These are phyloP conservation scores for Desmodus rotundus DNA, from an alignment of 2,113 vertebrate species.

Conservation along the genomic window DNA sequence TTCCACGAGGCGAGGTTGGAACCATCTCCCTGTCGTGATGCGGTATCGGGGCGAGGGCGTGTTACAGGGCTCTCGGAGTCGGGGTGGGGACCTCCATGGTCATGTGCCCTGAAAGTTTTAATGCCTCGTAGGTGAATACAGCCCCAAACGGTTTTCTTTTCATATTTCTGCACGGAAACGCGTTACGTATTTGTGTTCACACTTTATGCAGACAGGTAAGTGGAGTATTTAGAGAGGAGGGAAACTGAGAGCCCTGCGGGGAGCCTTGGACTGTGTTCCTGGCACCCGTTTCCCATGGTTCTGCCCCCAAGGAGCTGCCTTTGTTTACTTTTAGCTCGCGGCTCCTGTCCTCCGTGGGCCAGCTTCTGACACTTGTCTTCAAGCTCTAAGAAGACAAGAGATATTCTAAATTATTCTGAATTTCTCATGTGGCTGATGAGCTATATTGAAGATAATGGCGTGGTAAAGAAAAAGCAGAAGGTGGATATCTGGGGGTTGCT, in stretches of 20 bases:
- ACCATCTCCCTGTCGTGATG: not conserved
- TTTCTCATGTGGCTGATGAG: constrained; percentile 35
- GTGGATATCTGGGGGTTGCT: constrained; percentile 54
- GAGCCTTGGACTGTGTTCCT: constrained; percentile 74
- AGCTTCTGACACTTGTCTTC: constrained; percentile 68
- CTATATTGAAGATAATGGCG: constrained; percentile 35
- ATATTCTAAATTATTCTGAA: constrained; percentile 53
- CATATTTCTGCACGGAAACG: not conserved
- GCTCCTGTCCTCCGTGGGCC: constrained; percentile 31
- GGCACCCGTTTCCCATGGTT: constrained; percentile 56
- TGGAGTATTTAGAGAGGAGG: constrained; percentile 19
- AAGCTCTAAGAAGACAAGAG: constrained; percentile 56
- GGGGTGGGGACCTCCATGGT: not conserved
- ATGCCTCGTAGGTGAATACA: not conserved
- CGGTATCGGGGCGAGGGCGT: not conserved
- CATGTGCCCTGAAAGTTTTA: not conserved
- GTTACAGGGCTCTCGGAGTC: not conserved
- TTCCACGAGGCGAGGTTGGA: not conserved
- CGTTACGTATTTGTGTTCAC: not conserved
- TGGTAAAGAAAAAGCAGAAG: constrained; percentile 33
- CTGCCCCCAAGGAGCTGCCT: constrained; percentile 48
- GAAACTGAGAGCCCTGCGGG: constrained; percentile 22
- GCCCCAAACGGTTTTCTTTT: not conserved
- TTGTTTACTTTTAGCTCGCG: constrained; percentile 74
- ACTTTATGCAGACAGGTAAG: constrained; percentile 32